Conservation (phyloP, 2,797 vertebrate genomes). For the Saguinus oedipus region DNA sequence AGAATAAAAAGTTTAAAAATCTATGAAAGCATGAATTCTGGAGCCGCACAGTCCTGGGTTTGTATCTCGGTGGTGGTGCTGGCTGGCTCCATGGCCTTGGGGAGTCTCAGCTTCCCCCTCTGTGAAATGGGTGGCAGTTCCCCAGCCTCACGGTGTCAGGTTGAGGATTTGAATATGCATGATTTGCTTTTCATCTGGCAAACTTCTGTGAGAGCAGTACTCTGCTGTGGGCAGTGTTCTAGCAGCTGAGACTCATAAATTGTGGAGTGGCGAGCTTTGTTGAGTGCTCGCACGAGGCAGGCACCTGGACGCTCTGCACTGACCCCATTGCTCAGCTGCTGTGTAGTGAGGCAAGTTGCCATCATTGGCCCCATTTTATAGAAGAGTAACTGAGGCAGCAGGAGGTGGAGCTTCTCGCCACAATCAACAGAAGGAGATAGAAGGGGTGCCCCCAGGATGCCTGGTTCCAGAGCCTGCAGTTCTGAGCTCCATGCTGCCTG, state of each 20-base stretch:
- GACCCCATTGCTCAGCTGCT: rapidly evolving
- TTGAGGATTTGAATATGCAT: rapidly evolving
- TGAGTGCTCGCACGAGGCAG: rapidly evolving
- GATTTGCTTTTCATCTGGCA: too few species aligned
- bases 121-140: not conserved
- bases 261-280: too few species aligned
- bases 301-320: rapidly evolving
- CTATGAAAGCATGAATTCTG: not conserved
- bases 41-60: not conserved
- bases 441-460: not conserved
- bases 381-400: not conserved
- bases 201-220: rapidly evolving
- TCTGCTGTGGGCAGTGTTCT: rapidly evolving
- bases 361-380: not conserved
- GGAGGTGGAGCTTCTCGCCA: not conserved
- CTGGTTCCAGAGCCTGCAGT: not conserved
- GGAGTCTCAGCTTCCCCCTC: not conserved
- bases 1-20: too few species aligned
- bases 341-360: not conserved
- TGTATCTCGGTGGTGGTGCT: rapidly evolving
- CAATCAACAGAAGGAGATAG: not conserved
- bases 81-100: not conserved
- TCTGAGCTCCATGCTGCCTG: not conserved
- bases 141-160: not conserved
- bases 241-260: not conserved